Conservation (phyloP, 1,140 invertebrate species). For the Drosophila funebris region DNA sequence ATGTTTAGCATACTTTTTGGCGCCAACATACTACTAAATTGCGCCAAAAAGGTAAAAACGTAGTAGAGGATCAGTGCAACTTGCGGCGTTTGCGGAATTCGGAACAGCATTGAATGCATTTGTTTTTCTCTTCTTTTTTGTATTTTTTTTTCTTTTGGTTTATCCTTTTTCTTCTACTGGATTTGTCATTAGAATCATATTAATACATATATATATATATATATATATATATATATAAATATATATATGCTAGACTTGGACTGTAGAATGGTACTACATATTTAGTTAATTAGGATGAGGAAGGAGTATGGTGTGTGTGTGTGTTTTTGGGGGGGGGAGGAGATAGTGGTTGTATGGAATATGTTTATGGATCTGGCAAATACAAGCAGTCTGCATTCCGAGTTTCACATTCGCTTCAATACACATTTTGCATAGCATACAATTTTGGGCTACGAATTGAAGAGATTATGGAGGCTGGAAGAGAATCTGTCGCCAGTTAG, state of each 20-base stretch:
- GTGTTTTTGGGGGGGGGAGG: background rate
- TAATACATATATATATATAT: too few species aligned
- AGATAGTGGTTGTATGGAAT: too few species aligned
- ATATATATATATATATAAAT: too few species aligned
- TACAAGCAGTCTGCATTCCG: background rate
- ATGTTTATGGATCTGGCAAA: background rate
- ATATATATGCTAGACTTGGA: slow-evolving; percentile 46
- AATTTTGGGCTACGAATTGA: background rate
- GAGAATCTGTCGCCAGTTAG: background rate
- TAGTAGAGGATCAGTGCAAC: background rate
- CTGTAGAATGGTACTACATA: slow-evolving; percentile 45
- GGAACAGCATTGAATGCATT: background rate
- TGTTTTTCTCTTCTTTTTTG: slow-evolving; percentile 22
- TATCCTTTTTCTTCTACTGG: slow-evolving; percentile 13
- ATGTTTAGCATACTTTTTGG: background rate
- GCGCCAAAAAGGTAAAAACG: background rate
- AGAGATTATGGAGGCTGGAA: background rate
- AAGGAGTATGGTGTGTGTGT: background rate
- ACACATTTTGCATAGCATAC: background rate
- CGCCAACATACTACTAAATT: background rate
- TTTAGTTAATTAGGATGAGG: slow-evolving; percentile 9
- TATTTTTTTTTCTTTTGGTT: slow-evolving; percentile 14
- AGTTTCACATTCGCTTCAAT: background rate
- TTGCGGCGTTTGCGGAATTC: background rate
- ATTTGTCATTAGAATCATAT: slow-evolving; percentile 13